These are phyloP conservation scores for Chrysolina haemoptera DNA, from an alignment of 2,888 invertebrate genomes.

Conservation along the genomic window DNA sequence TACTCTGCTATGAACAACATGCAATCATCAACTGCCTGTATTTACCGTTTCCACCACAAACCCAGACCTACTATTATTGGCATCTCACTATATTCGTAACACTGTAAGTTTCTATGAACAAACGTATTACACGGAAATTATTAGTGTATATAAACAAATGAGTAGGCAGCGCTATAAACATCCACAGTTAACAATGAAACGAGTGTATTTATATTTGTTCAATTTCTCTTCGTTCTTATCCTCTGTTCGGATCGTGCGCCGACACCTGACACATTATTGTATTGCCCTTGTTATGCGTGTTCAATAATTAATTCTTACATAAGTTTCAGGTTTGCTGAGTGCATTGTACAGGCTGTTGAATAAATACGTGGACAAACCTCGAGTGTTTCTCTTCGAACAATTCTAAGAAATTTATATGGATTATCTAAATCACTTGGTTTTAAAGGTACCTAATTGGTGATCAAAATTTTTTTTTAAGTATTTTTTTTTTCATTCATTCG, in stretches of 20 bases:
- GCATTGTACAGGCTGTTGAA: no score
- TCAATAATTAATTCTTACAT: not conserved
- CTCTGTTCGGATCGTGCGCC: conserved; percentile 11
- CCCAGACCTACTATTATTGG: not conserved
- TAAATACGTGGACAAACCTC: no score
- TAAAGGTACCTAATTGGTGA: no score
- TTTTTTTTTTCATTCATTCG: no score
- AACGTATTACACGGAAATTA: conserved; percentile 11
- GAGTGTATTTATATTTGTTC: conserved; percentile 6
- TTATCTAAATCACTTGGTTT: no score
- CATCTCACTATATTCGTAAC: conserved; percentile 1
- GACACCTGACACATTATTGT: not conserved
- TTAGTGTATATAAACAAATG: conserved; percentile 13
- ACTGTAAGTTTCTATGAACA: not conserved
- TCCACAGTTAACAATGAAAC: conserved; percentile 13
- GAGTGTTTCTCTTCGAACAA: no score
- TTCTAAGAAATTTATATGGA: no score
- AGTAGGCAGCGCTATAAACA: conserved; percentile 15
- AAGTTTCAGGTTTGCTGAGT: not conserved
- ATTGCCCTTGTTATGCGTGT: not conserved
- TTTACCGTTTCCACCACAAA: not conserved
- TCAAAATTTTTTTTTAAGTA: no score
- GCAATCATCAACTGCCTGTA: conserved; percentile 4
- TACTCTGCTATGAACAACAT: not conserved
- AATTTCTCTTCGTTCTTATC: conserved; percentile 17